These are phyloP conservation scores for Imbricaverruca yamaguchii DNA, from an alignment of 2,888 invertebrate genomes.

Conservation along the genomic window DNA sequence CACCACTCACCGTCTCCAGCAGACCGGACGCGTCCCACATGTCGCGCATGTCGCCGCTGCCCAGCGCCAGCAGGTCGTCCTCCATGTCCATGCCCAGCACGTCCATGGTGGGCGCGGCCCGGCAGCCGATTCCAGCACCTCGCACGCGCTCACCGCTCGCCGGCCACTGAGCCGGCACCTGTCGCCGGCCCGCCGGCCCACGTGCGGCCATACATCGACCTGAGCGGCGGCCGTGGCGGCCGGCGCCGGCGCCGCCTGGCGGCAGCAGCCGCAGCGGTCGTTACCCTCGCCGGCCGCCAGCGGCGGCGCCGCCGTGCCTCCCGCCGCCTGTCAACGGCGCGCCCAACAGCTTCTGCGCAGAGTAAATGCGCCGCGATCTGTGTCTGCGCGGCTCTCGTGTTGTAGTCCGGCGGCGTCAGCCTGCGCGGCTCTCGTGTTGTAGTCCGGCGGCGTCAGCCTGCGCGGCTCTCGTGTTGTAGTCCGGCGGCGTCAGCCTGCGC, in stretches of 20 bases:
- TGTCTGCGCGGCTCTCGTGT: no score
- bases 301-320: no score
- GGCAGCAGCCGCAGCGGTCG: not conserved
- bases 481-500: no score
- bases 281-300: no score
- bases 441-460: no score
- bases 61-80: not conserved
- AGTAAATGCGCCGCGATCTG: no score
- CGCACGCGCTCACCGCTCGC: not conserved
- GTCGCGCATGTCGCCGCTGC: constrained; percentile 10
- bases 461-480: no score
- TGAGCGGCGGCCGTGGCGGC: not conserved
- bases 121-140: not conserved
- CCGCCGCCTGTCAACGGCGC: no score
- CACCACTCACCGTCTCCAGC: not conserved
- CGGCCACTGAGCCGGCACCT: not conserved
- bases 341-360: no score
- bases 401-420: no score
- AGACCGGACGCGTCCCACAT: constrained; percentile 10
- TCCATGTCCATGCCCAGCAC: not conserved
- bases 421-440: no score
- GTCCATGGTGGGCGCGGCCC: not conserved
- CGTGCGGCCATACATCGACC: constrained; percentile 5
- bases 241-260: not conserved
- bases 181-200: not conserved